These are phyloP conservation scores for Fragum sueziense DNA, from an alignment of 2,888 invertebrate genomes.

Conservation along the genomic window DNA sequence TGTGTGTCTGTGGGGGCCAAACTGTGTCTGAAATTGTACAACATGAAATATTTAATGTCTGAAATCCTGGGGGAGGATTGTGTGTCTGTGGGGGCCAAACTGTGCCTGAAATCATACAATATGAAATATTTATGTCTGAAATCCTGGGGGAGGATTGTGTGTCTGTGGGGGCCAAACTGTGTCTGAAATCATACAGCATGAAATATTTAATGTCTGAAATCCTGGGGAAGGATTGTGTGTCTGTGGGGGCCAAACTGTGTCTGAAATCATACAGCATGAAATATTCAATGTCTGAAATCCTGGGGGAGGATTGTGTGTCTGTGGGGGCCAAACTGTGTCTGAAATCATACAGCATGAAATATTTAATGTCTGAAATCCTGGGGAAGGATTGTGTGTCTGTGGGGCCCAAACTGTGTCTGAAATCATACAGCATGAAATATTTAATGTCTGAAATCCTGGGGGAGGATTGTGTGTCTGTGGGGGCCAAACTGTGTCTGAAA, in stretches of 20 bases:
- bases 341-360: background rate
- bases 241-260: too few relatives aligned
- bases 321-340: slow-evolving; percentile 75
- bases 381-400: background rate
- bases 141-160: too few relatives aligned
- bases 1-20: slow-evolving; percentile 77
- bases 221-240: too few relatives aligned
- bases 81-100: background rate
- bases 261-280: too few relatives aligned
- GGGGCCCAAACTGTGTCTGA: background rate
- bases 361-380: too few relatives aligned
- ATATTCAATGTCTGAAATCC: slow-evolving; percentile 73
- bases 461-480: too few relatives aligned
- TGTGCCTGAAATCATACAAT: background rate
- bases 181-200: too few relatives aligned
- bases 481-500: too few relatives aligned
- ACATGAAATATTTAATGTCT: background rate
- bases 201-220: too few relatives aligned
- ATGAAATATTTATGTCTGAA: background rate
- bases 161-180: too few relatives aligned
- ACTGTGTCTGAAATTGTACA: slow-evolving; percentile 62
- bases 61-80: too few relatives aligned
- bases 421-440: background rate
- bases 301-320: slow-evolving; percentile 79
- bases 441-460: background rate